Evolutionary conservation across 2,113 vertebrate species (phyloP), one percentile per base, ranked within the genome.

Genomic region (Cryptoleucopteryx plumbea): DNA sequence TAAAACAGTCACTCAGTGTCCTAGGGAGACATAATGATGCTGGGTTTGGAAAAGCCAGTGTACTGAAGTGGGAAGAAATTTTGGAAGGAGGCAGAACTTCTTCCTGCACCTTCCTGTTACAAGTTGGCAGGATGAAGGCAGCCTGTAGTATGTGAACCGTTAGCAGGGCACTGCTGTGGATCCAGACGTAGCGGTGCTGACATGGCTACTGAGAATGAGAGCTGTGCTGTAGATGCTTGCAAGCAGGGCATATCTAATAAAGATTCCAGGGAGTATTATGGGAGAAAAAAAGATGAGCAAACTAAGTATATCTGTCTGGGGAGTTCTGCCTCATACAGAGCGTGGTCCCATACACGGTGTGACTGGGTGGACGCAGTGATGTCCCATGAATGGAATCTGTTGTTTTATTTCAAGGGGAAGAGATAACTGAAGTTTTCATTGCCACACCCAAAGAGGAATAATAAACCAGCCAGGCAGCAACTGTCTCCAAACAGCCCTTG

Each of bases 371-470:
- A 18, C 65, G 40, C 73, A 6, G 48, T 94, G 95, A 94, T 93
- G 93, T 89, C 58, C 91, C 83, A 10, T 2, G 8, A 94, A 94
- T 87, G 96, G 95, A 96, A 96, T 95, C 91, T 62, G 74, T 42
- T 56, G 59, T 34, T 78, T 19, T 8, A 45, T 38, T 72, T 72
- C 22, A 1, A 85, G 73, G 43, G 36, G 73, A 81, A 89, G 86
- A 90, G 93, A 92, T 71, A 91, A 71, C 31, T 15, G 77, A 6
- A 18, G 43, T 38, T 92, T 74, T 92, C 45, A n/a, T 32, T 86
- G 77, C 88, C 86, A 52, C 88, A 87, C 89, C 94, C 96, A 16
- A 31, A 25, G 72, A 66, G 48, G 40, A 92, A 82, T 79, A 85
- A 42, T 25, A 52, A 43, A 18, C 74, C 78, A 18, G 72, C n/a